Percentiles rank a stretch among this genome's conserved stretches.
Evolutionary conservation across 2,113 vertebrate genomes (phyloP).

Genomic region (Cnemophilus loriae): DNA sequence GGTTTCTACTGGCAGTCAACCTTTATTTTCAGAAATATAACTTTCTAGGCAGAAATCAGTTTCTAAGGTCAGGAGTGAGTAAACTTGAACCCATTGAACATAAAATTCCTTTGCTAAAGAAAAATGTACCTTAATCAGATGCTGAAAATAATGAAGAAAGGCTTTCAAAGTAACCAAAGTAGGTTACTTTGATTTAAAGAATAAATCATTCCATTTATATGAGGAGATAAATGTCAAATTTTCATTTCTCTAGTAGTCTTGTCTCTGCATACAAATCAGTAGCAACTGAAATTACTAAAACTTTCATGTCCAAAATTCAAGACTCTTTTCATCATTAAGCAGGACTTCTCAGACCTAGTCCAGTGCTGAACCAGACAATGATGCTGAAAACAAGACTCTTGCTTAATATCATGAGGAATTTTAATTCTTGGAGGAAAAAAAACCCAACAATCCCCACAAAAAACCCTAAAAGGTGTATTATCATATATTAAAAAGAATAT

Average conservation of each 20-base stretch:
- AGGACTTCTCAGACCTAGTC: not conserved
- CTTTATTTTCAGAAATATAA: not conserved
- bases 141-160: not conserved
- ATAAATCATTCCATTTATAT: conserved; percentile 13
- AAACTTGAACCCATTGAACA: not conserved
- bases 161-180: not conserved
- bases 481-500: not conserved
- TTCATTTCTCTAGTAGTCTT: conserved; percentile 1
- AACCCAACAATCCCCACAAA: accelerated
- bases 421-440: not conserved
- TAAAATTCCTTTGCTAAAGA: not conserved
- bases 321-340: not conserved
- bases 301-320: not conserved
- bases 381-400: not conserved
- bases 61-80: not conserved
- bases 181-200: conserved; percentile 29
- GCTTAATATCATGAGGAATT: not conserved
- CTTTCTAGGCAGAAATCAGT: conserved; percentile 1
- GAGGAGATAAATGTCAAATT: conserved; percentile 27
- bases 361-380: not conserved
- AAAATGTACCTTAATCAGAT: not conserved
- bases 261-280: conserved; percentile 7
- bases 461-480: not conserved
- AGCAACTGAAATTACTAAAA: not conserved
- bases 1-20: not conserved